Conservation (phyloP, 2,797 vertebrate genomes). For the Helicolenus hilgendorfi region DNA sequence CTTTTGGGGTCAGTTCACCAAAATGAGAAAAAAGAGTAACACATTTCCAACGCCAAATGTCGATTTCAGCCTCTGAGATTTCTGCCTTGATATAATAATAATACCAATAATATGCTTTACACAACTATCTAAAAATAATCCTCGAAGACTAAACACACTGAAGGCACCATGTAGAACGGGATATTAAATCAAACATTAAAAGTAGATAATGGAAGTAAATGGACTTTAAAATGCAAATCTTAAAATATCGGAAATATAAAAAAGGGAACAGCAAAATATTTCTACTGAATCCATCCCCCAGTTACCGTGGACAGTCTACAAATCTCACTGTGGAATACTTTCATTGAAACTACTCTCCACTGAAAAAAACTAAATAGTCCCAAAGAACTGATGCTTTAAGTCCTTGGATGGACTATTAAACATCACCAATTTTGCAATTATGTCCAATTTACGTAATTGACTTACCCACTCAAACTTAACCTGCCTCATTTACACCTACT, state of each 20-base stretch:
- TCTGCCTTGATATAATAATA: not conserved
- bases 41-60: too few relatives aligned
- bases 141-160: not conserved
- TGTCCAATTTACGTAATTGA: constrained; percentile 12
- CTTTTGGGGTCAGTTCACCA: not conserved
- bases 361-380: not conserved
- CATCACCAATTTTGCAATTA: not conserved
- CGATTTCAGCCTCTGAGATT: not conserved
- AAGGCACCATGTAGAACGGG: not conserved
- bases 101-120: not conserved
- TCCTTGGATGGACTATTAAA: not conserved
- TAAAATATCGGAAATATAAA: not conserved
- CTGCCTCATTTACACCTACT: not conserved
- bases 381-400: not conserved
- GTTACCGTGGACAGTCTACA: not conserved
- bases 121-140: not conserved
- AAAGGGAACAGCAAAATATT: not conserved
- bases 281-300: not conserved
- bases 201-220: not conserved
- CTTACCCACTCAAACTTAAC: not conserved
- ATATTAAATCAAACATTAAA: not conserved
- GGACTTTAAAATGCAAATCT: not conserved
- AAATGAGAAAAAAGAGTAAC: not conserved
- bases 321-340: not conserved
- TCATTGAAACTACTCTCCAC: not conserved